Evolutionary conservation across 1,140 invertebrate species (phyloP).

Genomic region (Anastrepha ludens): DNA sequence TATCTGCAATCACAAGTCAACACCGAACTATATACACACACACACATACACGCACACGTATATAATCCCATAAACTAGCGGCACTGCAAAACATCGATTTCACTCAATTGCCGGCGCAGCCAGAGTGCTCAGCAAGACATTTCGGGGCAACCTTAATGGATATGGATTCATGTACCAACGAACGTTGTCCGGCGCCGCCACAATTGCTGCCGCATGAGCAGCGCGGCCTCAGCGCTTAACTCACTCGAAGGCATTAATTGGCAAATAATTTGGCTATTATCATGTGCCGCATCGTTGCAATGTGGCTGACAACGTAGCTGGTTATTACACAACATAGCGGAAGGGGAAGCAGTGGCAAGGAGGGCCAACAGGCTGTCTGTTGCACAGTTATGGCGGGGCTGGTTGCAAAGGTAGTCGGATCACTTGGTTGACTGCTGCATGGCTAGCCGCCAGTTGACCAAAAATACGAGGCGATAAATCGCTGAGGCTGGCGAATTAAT

Average conservation of each 20-base stretch:
- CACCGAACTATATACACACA: neutral
- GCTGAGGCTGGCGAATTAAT: slow-evolving; percentile 25
- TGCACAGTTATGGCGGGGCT: neutral
- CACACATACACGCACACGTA: neutral
- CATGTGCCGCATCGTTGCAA: slow-evolving; percentile 15
- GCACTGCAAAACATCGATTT: neutral
- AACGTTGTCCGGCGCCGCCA: slow-evolving; percentile 5
- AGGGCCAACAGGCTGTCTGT: neutral
- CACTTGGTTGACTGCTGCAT: neutral
- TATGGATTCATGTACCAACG: neutral
- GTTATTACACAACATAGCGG: neutral
- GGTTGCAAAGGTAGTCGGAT: neutral
- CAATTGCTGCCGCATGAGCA: slow-evolving; percentile 7
- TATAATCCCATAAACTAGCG: neutral
- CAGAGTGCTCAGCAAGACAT: neutral
- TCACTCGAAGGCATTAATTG: slow-evolving; percentile 42
- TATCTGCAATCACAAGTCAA: slow-evolving; percentile 21
- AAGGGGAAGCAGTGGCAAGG: neutral
- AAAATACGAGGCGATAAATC: slow-evolving; percentile 44
- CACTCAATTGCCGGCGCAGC: neutral
- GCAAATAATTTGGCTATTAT: slow-evolving; percentile 50
- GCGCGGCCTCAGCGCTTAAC: neutral
- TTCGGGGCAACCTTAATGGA: neutral
- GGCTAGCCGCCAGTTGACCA: neutral
- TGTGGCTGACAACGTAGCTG: neutral